Conservation (phyloP, 2,113 vertebrate genomes). For the Rallus limicola region DNA sequence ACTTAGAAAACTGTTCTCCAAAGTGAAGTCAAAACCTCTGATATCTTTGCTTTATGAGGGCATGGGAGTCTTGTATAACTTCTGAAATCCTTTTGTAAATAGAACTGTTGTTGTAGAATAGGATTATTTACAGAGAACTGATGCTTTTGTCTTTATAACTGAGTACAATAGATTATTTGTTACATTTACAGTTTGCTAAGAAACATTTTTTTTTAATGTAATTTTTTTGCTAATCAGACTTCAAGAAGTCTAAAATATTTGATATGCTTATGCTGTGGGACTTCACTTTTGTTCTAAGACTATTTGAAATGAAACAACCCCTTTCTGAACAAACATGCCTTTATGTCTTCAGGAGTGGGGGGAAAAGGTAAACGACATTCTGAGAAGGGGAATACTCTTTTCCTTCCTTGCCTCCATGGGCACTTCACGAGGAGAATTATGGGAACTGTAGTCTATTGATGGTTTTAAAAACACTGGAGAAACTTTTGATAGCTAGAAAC, state of each 20-base stretch:
- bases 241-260: background rate
- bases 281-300: background rate
- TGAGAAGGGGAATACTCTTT: background rate
- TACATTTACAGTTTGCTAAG: constrained; percentile 8
- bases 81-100: constrained; percentile 51
- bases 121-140: constrained; percentile 53
- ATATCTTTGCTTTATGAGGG: background rate
- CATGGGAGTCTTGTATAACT: constrained; percentile 1
- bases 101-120: constrained; percentile 37
- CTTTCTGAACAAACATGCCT: background rate
- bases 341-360: background rate
- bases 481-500: background rate
- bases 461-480: background rate
- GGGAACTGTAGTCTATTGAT: background rate
- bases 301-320: background rate
- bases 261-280: background rate
- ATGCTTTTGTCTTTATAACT: constrained; percentile 31
- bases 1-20: background rate
- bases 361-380: background rate
- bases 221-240: background rate
- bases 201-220: background rate
- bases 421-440: background rate
- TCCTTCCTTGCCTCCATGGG: background rate
- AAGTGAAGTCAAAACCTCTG: background rate
- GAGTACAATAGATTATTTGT: constrained; percentile 22